A percentile compares a stretch with the other conserved stretches of the same genome.
phyloP scores from a whole-genome alignment of 2,797 vertebrate species.

The Picus viridis region DNA sequence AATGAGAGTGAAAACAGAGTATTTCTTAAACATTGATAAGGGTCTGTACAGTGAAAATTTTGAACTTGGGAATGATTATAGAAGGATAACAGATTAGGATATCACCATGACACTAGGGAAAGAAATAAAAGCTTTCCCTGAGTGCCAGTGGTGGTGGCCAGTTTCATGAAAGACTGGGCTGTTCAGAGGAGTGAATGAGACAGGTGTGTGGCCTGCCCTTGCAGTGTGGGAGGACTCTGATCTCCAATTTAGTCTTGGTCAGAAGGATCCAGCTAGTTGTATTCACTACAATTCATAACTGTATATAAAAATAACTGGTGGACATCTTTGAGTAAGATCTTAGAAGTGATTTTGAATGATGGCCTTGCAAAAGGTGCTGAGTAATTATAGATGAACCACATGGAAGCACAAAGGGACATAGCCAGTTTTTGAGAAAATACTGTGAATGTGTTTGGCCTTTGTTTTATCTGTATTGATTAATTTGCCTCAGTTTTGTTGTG shows the following conservation, averaged over 20 bases:
- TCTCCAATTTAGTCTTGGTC: not conserved
- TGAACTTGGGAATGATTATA: not conserved
- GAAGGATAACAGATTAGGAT: not conserved
- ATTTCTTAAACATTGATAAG: not conserved
- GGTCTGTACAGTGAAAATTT: not conserved
- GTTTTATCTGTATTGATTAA: not conserved
- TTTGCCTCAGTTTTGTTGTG: not conserved
- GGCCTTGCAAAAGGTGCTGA: fast-evolving
- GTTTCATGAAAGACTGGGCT: no score
- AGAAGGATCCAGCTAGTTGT: not conserved
- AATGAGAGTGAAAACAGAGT: not conserved
- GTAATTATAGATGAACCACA: not conserved
- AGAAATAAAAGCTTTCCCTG: not conserved
- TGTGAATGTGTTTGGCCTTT: not conserved
- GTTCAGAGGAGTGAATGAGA: not conserved
- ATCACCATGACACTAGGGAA: not conserved
- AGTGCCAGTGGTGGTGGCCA: not conserved
- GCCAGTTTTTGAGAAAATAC: not conserved
- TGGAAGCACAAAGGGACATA: not conserved
- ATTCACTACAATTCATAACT: not conserved
- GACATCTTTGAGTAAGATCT: not conserved
- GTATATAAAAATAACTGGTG: not conserved
- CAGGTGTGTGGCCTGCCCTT: not conserved
- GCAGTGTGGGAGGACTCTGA: fast-evolving
- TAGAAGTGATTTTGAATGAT: not conserved